phyloP scores from a whole-genome alignment of 1,140 invertebrate species.

The Neodiprion pinetum region DNA sequence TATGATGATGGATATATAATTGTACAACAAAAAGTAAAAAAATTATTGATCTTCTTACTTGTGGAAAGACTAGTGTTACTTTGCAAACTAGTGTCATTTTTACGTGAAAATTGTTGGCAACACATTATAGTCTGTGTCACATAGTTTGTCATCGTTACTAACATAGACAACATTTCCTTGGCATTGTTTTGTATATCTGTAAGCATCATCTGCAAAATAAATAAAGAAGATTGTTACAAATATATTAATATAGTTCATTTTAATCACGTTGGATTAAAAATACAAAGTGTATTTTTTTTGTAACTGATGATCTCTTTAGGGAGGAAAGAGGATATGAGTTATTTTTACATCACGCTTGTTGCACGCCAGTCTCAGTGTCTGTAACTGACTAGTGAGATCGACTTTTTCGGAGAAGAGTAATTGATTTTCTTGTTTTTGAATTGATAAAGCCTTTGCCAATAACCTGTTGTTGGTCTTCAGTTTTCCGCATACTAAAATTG shows the following conservation, averaged over 20 bases:
- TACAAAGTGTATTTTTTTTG: background rate
- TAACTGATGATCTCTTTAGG: no score
- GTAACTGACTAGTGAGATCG: constrained; percentile 38
- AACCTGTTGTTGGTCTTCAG: constrained; percentile 47
- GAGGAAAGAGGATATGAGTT: background rate
- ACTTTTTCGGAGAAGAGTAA: constrained; percentile 44
- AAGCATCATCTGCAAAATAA: constrained; percentile 37
- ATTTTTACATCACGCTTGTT: constrained; percentile 44
- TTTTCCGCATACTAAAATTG: constrained; percentile 44
- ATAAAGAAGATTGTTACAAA: constrained; percentile 10
- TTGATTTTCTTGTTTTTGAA: constrained; percentile 47
- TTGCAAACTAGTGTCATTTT: constrained; percentile 18
- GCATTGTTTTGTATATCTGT: constrained; percentile 40
- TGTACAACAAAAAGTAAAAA: no score
- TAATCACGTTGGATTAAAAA: background rate
- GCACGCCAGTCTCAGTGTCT: constrained; percentile 38
- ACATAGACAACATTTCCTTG: constrained; percentile 41
- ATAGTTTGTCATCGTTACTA: constrained; percentile 41
- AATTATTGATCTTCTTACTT: constrained; percentile 25
- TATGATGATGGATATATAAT: no score
- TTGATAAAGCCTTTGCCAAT: constrained; percentile 46
- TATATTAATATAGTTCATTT: constrained; percentile 15
- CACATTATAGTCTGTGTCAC: constrained; percentile 43
- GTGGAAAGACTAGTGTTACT: constrained; percentile 28
- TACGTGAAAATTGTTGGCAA: constrained; percentile 39